Conservation (phyloP, 53 echinoderm and acorn worm genomes). For the Apostichopus leukothele region DNA sequence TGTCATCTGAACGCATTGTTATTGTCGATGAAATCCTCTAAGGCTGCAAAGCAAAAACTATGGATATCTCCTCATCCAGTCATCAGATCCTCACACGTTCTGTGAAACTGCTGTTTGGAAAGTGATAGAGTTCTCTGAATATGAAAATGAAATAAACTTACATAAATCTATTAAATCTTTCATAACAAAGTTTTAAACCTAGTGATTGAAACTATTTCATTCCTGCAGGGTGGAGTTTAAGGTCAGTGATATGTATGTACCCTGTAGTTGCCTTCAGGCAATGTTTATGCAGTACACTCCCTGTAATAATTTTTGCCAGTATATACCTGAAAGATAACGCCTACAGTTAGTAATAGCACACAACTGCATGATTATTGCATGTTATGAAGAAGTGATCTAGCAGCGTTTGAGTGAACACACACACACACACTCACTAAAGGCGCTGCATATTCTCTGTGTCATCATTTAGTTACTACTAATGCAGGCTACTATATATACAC, state of each 20-base stretch:
- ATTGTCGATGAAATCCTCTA: not conserved
- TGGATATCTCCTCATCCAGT: too few species aligned
- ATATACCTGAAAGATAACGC: too few species aligned
- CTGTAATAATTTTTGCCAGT: not conserved
- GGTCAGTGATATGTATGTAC: not conserved
- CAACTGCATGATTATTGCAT: not conserved
- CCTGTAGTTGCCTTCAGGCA: not conserved
- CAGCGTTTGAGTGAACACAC: not conserved
- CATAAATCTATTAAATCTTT: too few species aligned
- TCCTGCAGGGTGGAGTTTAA: not conserved
- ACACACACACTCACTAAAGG: not conserved
- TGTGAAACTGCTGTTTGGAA: too few species aligned
- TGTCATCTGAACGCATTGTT: too few species aligned
- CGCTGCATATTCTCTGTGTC: too few species aligned
- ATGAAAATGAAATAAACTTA: too few species aligned
- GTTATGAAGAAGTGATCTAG: not conserved
- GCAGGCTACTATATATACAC: not conserved
- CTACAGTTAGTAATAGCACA: too few species aligned
- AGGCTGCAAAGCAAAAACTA: not conserved
- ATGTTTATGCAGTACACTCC: not conserved
- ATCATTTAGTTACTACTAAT: too few species aligned
- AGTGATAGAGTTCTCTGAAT: too few species aligned
- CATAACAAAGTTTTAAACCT: not conserved
- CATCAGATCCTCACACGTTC: too few species aligned
- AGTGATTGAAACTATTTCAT: not conserved